These are phyloP conservation scores for Heterotilapia buettikoferi DNA, from an alignment of 2,113 vertebrate species.

Conservation along the genomic window DNA sequence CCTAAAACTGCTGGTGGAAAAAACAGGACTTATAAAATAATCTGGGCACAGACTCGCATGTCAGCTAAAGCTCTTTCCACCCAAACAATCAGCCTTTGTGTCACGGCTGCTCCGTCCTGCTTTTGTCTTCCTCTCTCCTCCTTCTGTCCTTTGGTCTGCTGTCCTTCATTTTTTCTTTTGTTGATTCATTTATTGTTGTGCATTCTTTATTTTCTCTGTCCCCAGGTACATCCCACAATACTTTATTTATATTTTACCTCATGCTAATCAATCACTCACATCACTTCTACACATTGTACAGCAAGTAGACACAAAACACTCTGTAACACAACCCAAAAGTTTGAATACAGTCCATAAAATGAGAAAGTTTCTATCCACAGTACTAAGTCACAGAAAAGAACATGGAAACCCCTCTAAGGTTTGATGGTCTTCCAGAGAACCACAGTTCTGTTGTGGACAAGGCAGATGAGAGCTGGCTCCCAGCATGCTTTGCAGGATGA, in stretches of 20 bases:
- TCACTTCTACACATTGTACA: background rate
- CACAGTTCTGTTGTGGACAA: constrained; percentile 18
- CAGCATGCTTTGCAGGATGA: constrained; percentile 41
- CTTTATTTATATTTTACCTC: background rate
- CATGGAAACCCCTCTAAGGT: background rate
- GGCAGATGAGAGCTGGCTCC: constrained; percentile 36
- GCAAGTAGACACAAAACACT: background rate
- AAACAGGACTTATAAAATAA: background rate
- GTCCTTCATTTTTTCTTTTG: background rate
- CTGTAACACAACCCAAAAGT: background rate
- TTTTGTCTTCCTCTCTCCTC: background rate
- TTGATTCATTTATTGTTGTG: background rate
- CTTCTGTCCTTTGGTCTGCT: background rate
- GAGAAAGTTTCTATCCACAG: background rate
- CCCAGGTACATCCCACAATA: background rate
- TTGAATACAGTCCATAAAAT: background rate
- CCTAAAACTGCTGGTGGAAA: background rate
- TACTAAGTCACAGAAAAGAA: background rate
- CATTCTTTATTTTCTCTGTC: background rate
- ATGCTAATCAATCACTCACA: background rate
- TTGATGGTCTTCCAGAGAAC: background rate
- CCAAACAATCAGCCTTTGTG: background rate
- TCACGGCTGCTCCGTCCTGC: background rate
- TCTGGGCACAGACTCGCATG: background rate
- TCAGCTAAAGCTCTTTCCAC: background rate